Evolutionary conservation across 2,888 invertebrate species (phyloP).

Genomic region (Argyresthia goedartella): DNA sequence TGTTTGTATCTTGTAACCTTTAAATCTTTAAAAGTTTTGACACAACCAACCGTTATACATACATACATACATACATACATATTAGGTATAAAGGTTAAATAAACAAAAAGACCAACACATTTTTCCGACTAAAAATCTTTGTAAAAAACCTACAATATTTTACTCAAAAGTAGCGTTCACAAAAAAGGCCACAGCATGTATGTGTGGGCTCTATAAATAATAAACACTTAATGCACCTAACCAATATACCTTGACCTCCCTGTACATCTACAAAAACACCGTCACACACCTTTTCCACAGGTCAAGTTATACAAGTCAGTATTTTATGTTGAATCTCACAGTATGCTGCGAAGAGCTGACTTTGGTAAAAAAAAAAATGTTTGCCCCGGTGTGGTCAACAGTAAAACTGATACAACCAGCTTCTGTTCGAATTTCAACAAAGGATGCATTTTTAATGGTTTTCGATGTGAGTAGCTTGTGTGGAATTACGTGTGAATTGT

Average conservation of each 20-base stretch:
- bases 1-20: too few relatives aligned
- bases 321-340: conserved; percentile 38
- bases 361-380: not conserved
- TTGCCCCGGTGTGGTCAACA: conserved; percentile 22
- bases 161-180: conserved; percentile 27
- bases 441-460: conserved; percentile 4
- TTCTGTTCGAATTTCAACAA: conserved; percentile 4
- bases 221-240: not conserved
- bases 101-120: too few relatives aligned
- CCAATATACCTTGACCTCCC: not conserved
- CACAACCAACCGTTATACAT: too few relatives aligned
- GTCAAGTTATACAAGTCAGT: too few relatives aligned
- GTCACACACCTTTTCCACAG: too few relatives aligned
- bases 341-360: conserved; percentile 42
- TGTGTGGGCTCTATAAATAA: conserved; percentile 24
- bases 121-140: not conserved
- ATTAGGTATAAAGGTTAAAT: too few relatives aligned
- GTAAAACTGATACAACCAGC: conserved; percentile 7
- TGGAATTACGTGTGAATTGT: not conserved
- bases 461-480: conserved; percentile 3
- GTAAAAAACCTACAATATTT: not conserved
- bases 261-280: conserved; percentile 12
- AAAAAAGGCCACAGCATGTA: conserved; percentile 17
- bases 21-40: too few relatives aligned
- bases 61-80: too few relatives aligned